These are phyloP conservation scores for Cherax destructor DNA, from an alignment of 1,140 invertebrate genomes.

Conservation along the genomic window DNA sequence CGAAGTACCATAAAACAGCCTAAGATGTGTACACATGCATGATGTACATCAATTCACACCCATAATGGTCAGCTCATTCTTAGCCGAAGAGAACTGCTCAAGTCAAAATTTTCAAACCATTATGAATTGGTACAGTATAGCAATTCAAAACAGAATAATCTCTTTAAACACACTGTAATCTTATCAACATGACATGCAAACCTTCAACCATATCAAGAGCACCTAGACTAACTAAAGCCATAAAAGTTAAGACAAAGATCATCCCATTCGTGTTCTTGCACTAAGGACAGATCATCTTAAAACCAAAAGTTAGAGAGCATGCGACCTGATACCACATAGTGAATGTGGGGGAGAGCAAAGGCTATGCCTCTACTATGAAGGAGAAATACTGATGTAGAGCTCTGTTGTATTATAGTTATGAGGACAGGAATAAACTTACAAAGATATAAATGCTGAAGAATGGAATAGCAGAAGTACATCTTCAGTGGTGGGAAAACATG, in stretches of 20 bases:
- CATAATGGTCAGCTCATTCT: slow-evolving; percentile 7
- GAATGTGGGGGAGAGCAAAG: neutral
- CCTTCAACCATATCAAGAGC: neutral
- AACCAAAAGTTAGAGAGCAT: neutral
- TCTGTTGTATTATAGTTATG: neutral
- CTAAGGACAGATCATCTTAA: neutral
- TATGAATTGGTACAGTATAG: neutral
- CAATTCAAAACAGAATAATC: neutral
- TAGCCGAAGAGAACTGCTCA: slow-evolving; percentile 7
- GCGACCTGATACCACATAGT: neutral
- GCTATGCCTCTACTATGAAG: neutral
- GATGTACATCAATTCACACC: neutral
- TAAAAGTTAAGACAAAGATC: slow-evolving; percentile 6
- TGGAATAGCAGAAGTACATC: neutral
- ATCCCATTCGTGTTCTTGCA: slow-evolving; percentile 9
- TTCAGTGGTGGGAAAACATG: neutral
- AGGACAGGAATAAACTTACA: neutral
- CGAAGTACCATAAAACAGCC: slow-evolving; percentile 7
- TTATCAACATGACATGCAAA: slow-evolving; percentile 21
- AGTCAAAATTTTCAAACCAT: slow-evolving; percentile 9
- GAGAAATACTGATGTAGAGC: neutral
- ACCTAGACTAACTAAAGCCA: slow-evolving; percentile 34
- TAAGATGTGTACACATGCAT: neutral
- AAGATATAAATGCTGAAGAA: neutral
- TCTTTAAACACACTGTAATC: neutral